phyloP scores from a whole-genome alignment of 2,113 vertebrate genomes.

The Lycaon pictus region DNA sequence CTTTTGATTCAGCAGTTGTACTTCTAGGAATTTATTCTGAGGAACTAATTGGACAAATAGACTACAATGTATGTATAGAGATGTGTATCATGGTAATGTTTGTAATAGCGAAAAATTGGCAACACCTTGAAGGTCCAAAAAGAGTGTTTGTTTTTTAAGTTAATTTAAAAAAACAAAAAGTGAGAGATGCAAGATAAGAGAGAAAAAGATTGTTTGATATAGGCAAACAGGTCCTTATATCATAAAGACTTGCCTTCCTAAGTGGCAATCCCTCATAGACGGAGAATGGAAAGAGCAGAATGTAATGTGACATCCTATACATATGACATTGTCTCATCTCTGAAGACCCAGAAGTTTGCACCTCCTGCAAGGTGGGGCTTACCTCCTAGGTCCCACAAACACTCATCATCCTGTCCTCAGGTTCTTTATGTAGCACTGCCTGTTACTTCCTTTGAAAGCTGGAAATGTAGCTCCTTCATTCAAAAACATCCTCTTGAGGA shows the following conservation, averaged over 20 bases:
- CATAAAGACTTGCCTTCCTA: background rate
- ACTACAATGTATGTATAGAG: background rate
- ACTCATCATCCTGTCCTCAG: background rate
- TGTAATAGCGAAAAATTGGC: constrained; percentile 14
- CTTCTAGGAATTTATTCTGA: constrained; percentile 41
- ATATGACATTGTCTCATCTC: background rate
- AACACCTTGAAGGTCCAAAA: background rate
- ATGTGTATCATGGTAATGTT: background rate
- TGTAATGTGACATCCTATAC: background rate
- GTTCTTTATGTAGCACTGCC: background rate
- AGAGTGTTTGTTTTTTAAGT: constrained; percentile 12
- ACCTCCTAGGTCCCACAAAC: background rate
- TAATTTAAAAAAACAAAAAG: background rate
- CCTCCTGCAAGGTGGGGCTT: background rate
- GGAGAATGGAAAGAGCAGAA: background rate
- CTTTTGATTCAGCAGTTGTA: constrained; percentile 20
- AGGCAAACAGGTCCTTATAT: background rate
- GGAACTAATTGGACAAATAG: constrained; percentile 25
- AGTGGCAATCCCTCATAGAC: background rate
- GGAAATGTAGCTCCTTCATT: background rate
- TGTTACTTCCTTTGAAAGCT: background rate
- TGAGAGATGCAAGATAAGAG: background rate
- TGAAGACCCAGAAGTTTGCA: background rate
- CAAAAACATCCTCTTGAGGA: background rate
- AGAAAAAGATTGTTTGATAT: background rate